Evolutionary conservation across 1,140 invertebrate species (phyloP).

Genomic region (Drosophila rhopaloa): DNA sequence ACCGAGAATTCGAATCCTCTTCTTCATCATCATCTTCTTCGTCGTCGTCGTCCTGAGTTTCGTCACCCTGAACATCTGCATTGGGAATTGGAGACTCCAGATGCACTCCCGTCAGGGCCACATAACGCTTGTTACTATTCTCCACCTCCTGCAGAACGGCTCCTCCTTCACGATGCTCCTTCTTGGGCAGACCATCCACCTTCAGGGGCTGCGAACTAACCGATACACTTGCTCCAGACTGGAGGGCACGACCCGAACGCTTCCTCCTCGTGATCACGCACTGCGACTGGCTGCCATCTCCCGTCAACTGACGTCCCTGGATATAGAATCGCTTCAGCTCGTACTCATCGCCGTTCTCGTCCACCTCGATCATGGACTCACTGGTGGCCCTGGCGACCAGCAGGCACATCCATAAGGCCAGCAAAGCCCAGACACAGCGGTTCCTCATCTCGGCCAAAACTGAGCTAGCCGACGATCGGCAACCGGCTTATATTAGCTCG

Average conservation of each 20-base stretch:
- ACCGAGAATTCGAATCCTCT: background rate
- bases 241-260: conserved; percentile 37
- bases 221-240: conserved; percentile 2
- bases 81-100: conserved; percentile 22
- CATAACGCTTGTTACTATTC: conserved; percentile 50
- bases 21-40: conserved; percentile 28
- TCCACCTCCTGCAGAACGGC: conserved; percentile 2
- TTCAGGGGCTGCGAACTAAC: conserved; percentile 58
- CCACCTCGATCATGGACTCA: conserved; percentile 75
- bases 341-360: conserved; percentile 77
- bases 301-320: conserved; percentile 68
- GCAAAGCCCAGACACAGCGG: conserved; percentile 37
- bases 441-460: conserved; percentile 60
- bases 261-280: conserved; percentile 75
- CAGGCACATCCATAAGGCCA: conserved; percentile 47
- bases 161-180: conserved; percentile 53
- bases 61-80: background rate
- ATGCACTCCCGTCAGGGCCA: conserved; percentile 54
- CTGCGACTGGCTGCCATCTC: conserved; percentile 71
- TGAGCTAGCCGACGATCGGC: conserved; percentile 39
- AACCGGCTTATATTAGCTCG: conserved; percentile 71
- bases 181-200: conserved; percentile 15
- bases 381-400: conserved; percentile 22
- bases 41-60: conserved; percentile 13
- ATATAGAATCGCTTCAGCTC: conserved; percentile 77